A percentile compares a stretch with the other conserved stretches of the same genome.
Evolutionary conservation across 2,888 invertebrate species (phyloP).

Genomic region (Cephus pulcher): DNA sequence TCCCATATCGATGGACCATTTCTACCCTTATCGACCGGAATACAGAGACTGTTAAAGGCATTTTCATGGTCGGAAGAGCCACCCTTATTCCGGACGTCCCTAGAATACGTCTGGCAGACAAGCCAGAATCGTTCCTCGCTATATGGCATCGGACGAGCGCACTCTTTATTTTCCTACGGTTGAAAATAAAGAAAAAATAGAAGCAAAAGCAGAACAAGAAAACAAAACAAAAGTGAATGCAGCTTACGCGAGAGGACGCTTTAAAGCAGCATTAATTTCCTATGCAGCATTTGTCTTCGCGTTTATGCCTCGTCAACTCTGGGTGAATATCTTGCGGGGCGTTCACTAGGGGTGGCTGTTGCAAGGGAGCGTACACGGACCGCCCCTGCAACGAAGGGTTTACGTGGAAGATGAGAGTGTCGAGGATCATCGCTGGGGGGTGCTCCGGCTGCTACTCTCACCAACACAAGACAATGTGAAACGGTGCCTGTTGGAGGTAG

Average conservation of each 20-base stretch:
- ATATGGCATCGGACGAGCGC: not conserved
- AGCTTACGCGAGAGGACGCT: constrained; percentile 12
- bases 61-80: not conserved
- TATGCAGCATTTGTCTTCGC: constrained; percentile 20
- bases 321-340: not conserved
- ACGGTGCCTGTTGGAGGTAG: not conserved
- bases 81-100: not conserved
- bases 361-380: not conserved
- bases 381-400: not conserved
- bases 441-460: not conserved
- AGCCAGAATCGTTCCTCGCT: not conserved
- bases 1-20: not conserved
- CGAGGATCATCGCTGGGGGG: not conserved
- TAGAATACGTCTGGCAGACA: not conserved
- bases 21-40: not conserved
- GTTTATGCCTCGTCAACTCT: constrained; percentile 21
- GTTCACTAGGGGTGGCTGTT: not conserved
- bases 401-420: constrained; percentile 1
- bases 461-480: not conserved
- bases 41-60: not conserved
- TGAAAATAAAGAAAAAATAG: not conserved
- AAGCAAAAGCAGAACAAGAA: not conserved
- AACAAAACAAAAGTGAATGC: not conserved
- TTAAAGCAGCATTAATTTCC: constrained; percentile 25
- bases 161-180: constrained; percentile 3